Base-by-base conservation (phyloP, 2,797 vertebrate genomes). In the Anolis apletophallus region DNA sequence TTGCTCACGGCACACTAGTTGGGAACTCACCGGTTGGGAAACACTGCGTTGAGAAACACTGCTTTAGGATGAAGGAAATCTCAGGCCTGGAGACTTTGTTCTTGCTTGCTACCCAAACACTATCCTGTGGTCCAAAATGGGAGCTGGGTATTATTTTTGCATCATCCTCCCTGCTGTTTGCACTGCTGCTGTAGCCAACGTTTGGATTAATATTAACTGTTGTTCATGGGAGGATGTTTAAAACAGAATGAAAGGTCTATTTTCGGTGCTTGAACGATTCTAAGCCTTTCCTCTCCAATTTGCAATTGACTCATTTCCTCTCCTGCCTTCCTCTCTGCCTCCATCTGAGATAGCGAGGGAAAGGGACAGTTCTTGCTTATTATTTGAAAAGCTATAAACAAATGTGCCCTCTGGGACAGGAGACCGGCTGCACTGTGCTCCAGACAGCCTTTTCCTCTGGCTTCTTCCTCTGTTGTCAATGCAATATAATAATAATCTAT, bases 311-410 rank as follows among this genome's bases (percentile, higher is more conserved):
- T 71, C 32, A 9, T 61, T 87, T 87, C 75, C 75, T 79, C 32
- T 61, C 73, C 54, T 11, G 10, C 11, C 55, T 72, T 79, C 32
- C 32, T 55, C 71, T 54, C 40, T 75, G 72, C 19, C 0, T 34
- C 67, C 34, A 59, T 46, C 67, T 83, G 36, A 54, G 17, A 16
- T 36, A 78, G 73, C 80, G 77, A 78, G 46, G 34, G 19, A 1
- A 64, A 64, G 29, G 26, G 29, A 64, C 16, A 3, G 14, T 13
- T 34, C 32, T 86, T 36, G 57, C 55, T 61, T 3, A 14, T 36
- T 59, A n/a, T 78, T 57, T 83, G 52, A 50, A 83, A 57, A 54
- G 34, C n/a, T 21, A 78, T 71, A 64, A 83, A 79, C 21, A 46
- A 64, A 64, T 64, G 61, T n/a, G 40, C 17, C 67, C 68, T 32